Evolutionary conservation across 2,888 invertebrate genomes (phyloP).

Genomic region (Ptychoptera albimana): DNA sequence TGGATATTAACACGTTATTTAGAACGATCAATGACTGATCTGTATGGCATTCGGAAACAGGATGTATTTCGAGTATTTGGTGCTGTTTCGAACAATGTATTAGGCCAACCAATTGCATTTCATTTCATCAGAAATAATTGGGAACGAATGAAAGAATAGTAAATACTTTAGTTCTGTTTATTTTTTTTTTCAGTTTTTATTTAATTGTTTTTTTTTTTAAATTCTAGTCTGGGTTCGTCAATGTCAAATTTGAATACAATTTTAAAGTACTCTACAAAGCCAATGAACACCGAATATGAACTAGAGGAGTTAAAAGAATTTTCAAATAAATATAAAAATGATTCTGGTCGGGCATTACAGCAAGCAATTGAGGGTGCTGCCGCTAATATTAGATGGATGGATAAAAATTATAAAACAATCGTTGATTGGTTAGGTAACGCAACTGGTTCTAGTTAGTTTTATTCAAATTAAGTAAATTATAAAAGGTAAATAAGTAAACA

Average conservation of each 20-base stretch:
- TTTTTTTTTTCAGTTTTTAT: background rate
- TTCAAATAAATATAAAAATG: constrained; percentile 41
- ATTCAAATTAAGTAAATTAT: background rate
- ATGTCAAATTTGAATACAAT: constrained; percentile 53
- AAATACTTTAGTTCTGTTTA: constrained; percentile 27
- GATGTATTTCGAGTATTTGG: constrained; percentile 63
- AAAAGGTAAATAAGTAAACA: background rate
- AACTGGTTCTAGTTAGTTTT: background rate
- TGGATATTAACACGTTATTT: constrained; percentile 60
- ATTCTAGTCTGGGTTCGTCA: constrained; percentile 53
- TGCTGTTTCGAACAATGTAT: constrained; percentile 55
- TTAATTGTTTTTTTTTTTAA: constrained; percentile 1
- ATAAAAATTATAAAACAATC: constrained; percentile 55
- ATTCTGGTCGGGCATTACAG: constrained; percentile 56
- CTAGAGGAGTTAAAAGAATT: constrained; percentile 58
- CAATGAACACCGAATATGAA: constrained; percentile 60
- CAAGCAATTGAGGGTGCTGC: constrained; percentile 69
- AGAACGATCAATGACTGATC: constrained; percentile 52
- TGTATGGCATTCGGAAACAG: constrained; percentile 67
- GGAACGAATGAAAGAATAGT: constrained; percentile 55
- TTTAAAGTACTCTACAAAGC: constrained; percentile 52
- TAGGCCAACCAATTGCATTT: constrained; percentile 70
- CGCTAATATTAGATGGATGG: constrained; percentile 74
- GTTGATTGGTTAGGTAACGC: constrained; percentile 48
- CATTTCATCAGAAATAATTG: constrained; percentile 64